These are phyloP conservation scores for Pseudomugil gertrudae DNA, from an alignment of 2,797 vertebrate genomes.

Conservation along the genomic window DNA sequence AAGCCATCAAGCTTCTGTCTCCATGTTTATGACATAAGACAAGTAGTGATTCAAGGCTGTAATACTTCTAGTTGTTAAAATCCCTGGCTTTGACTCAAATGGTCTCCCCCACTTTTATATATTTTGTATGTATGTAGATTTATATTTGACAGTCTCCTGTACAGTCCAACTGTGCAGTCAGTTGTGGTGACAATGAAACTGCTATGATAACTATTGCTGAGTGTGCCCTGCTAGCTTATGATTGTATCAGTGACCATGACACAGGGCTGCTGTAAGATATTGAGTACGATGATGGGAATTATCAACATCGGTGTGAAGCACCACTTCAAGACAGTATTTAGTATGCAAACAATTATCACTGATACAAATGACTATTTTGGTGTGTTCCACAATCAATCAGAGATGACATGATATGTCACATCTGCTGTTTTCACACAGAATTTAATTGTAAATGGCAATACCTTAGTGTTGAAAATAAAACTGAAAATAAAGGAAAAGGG, in stretches of 20 bases:
- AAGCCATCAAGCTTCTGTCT: no score
- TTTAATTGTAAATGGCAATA: conserved; percentile 36
- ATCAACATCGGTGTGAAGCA: conserved; percentile 61
- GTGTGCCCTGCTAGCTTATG: conserved; percentile 33
- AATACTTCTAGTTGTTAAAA: no score
- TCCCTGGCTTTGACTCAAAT: no score
- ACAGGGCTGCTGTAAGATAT: conserved; percentile 60
- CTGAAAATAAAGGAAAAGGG: conserved; percentile 15
- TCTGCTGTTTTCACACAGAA: conserved; percentile 41
- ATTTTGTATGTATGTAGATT: no score
- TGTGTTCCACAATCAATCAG: conserved; percentile 41
- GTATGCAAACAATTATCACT: conserved; percentile 73
- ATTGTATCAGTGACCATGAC: conserved; percentile 39
- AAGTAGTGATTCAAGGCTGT: no score
- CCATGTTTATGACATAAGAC: no score
- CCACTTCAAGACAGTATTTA: conserved; percentile 58
- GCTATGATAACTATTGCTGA: conserved; percentile 37
- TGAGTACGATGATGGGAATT: conserved; percentile 58
- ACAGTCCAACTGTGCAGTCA: no score
- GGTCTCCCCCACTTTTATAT: no score
- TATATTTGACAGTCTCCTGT: no score
- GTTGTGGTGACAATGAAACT: conserved; percentile 39
- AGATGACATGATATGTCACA: conserved; percentile 45
- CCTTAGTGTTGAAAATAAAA: conserved; percentile 17
- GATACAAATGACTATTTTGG: conserved; percentile 54